Evolutionary conservation across 2,888 invertebrate species (phyloP).

Genomic region (Watsonalla binaria): DNA sequence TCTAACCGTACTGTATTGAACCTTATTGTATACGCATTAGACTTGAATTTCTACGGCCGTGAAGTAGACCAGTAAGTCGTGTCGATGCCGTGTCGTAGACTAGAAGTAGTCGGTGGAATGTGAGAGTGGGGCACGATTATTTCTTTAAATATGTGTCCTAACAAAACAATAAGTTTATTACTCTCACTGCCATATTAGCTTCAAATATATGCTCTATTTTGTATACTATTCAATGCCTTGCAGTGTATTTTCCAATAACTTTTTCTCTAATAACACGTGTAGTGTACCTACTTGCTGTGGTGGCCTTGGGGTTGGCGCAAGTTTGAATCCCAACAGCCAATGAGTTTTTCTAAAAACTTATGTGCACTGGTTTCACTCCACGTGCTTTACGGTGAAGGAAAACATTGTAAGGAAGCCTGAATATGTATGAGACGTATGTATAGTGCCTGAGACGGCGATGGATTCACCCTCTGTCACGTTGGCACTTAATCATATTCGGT

Average conservation of each 20-base stretch:
- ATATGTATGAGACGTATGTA: too few relatives aligned
- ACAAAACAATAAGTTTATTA: slow-evolving; percentile 49
- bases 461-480: too few relatives aligned
- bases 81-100: slow-evolving; percentile 38
- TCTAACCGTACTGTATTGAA: slow-evolving; percentile 17
- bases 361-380: too few relatives aligned
- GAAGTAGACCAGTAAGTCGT: slow-evolving; percentile 20
- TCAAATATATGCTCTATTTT: neutral
- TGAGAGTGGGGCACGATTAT: slow-evolving; percentile 46
- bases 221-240: neutral
- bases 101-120: slow-evolving; percentile 50
- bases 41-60: slow-evolving; percentile 14
- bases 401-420: too few relatives aligned
- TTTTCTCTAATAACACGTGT: neutral
- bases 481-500: too few relatives aligned
- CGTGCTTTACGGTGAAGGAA: too few relatives aligned
- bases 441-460: too few relatives aligned
- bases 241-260: neutral
- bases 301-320: too few relatives aligned
- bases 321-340: too few relatives aligned
- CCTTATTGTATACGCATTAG: slow-evolving; percentile 17
- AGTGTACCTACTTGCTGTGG: too few relatives aligned
- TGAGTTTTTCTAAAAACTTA: too few relatives aligned
- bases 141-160: slow-evolving; percentile 37
- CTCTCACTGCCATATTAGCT: slow-evolving; percentile 34